phyloP scores from a whole-genome alignment of 2,797 vertebrate species.

The Girardinus metallicus region DNA sequence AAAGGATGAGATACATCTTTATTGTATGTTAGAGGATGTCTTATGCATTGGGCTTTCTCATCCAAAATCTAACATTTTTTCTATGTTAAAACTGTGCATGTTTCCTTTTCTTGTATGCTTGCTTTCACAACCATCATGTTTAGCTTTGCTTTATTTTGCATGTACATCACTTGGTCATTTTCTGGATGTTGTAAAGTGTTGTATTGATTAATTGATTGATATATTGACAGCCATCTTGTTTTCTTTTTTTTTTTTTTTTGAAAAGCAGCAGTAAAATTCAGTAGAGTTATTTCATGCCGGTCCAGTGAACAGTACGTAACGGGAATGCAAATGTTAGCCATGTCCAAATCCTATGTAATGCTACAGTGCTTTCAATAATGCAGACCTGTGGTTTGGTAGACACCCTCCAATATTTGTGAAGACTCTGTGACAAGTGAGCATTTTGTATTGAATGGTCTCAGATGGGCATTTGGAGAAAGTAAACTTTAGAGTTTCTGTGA shows the following conservation, averaged over 20 bases:
- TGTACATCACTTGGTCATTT: no score
- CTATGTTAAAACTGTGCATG: conserved; percentile 23
- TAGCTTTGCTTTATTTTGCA: no score
- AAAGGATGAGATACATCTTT: neutral
- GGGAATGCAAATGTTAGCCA: neutral
- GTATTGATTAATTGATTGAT: neutral
- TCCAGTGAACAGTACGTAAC: neutral
- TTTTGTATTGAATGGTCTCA: conserved; percentile 19
- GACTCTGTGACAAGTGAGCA: conserved; percentile 8
- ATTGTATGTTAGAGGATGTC: conserved; percentile 9
- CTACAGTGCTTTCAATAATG: conserved; percentile 1
- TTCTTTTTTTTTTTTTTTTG: neutral
- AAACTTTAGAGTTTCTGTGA: neutral
- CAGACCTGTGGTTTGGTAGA: neutral
- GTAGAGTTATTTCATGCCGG: neutral
- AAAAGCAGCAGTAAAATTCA: neutral
- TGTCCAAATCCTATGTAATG: neutral
- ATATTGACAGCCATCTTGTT: neutral
- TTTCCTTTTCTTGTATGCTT: neutral
- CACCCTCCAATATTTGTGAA: conserved; percentile 8
- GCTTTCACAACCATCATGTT: conserved; percentile 29
- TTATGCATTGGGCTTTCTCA: conserved; percentile 11
- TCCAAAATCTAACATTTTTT: conserved; percentile 19
- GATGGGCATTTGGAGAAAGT: conserved; percentile 1
- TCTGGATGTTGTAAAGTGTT: no score